Evolutionary conservation across 2,888 invertebrate genomes (phyloP), one percentile per base, ranked within the genome.

Genomic region (Dolichomitus sp.): DNA sequence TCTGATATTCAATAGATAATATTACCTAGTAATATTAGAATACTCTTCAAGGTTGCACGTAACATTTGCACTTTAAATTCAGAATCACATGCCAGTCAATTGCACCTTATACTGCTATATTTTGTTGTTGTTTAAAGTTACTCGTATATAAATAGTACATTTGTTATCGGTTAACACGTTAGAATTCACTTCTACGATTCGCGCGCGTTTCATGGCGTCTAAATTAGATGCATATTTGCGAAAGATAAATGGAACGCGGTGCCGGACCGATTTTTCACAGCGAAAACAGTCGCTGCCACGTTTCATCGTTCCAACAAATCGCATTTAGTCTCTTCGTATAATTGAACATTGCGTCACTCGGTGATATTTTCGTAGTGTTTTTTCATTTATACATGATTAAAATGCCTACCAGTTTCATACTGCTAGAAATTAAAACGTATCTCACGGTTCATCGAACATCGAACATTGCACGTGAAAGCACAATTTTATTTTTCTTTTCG

Each of bases 31-130:
- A 88, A 89, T 89, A 88, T 89, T 90, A 52, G 89, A 92, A 92
- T 92, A 92, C 91, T 92, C 91, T 91, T 90, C 80, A 86, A 89
- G 84, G 87, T 91, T 88, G 88, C 91, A 90, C 90, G 88, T 89
- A 88, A 90, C 88, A 89, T 91, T 92, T 92, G 90, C 92, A 91
- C 90, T 89, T 91, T 89, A 90, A 92, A 92, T 91, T 91, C 89
- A 90, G 88, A 90, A 92, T 92, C 92, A 92, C 92, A 92, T 92
- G 87, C 89, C 88, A 90, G 88, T 80, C 74, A 73, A 89, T 92
- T 90, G 89, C 90, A 91, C 89, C 88, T 87, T 81, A 87, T 73
- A 82, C 72, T 81, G 80, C 81, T 87, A 86, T 83, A 59, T 23
- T 7, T 69, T 72, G 30, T 79, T 45, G 54, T 19, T 17, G n/a